Conservation (phyloP, 2,797 vertebrate genomes). For the Chrysocyon brachyurus region DNA sequence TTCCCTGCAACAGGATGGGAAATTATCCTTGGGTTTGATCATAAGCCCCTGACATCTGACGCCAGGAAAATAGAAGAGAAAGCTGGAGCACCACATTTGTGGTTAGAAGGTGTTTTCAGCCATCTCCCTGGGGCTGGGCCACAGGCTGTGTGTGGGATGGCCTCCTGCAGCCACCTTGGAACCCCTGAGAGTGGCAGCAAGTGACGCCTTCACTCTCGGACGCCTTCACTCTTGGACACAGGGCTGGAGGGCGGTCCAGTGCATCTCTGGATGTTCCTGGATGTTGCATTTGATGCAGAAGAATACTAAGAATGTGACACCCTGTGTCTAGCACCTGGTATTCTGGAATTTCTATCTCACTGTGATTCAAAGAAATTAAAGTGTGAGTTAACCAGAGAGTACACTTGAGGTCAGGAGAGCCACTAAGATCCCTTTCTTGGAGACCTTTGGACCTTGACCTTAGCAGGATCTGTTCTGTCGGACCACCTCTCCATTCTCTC, state of each 20-base stretch:
- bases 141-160: accelerated
- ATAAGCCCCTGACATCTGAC: not conserved
- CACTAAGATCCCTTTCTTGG: not conserved
- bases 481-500: not conserved
- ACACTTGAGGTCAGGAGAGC: not conserved
- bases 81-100: not conserved
- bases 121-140: not conserved
- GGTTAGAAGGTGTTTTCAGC: not conserved
- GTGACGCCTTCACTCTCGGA: no score
- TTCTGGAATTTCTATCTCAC: not conserved
- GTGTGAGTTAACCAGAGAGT: not conserved
- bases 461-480: accelerated
- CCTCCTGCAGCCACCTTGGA: not conserved
- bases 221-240: no score
- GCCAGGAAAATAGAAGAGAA: not conserved
- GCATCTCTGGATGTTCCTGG: not conserved
- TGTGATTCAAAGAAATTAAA: not conserved
- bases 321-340: not conserved
- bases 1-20: not conserved
- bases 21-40: not conserved
- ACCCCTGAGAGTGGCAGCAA: not conserved
- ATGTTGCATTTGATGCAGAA: no score
- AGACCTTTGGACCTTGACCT: not conserved
- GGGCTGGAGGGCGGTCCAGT: not conserved
- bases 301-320: not conserved